Conservation (phyloP, 2,113 vertebrate species). For the Ailuropoda melanoleuca region DNA sequence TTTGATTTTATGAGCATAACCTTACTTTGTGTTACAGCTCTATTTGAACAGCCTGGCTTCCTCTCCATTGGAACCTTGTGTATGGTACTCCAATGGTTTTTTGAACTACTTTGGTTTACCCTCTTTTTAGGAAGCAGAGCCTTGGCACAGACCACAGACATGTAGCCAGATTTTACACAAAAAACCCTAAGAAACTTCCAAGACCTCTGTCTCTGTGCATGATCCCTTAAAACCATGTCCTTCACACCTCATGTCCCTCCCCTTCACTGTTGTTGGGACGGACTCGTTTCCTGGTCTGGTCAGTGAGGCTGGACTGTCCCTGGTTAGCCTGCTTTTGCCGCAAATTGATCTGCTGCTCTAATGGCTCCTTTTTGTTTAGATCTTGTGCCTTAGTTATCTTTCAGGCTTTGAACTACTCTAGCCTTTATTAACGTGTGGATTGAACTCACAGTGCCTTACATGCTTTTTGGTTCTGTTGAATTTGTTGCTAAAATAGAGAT, state of each 20-base stretch:
- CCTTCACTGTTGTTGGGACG: neutral
- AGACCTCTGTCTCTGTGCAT: neutral
- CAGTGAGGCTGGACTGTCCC: neutral
- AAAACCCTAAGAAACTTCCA: neutral
- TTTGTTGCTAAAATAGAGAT: neutral
- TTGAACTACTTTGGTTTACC: neutral
- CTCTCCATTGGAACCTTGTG: neutral
- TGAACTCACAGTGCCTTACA: neutral
- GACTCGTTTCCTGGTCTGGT: neutral
- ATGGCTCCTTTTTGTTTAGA: neutral
- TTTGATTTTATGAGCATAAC: neutral
- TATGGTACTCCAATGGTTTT: neutral
- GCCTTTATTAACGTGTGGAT: neutral
- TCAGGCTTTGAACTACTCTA: neutral
- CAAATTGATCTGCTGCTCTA: neutral
- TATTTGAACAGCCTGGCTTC: neutral
- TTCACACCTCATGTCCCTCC: neutral
- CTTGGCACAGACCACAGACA: neutral
- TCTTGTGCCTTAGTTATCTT: neutral
- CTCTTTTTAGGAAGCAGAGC: neutral
- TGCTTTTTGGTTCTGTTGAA: neutral
- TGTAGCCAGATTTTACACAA: neutral
- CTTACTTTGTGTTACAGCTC: neutral
- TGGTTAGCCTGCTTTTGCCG: neutral
- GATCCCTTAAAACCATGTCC: neutral